Conservation (phyloP, 2,888 invertebrate genomes). For the Celastrina argiolus region DNA sequence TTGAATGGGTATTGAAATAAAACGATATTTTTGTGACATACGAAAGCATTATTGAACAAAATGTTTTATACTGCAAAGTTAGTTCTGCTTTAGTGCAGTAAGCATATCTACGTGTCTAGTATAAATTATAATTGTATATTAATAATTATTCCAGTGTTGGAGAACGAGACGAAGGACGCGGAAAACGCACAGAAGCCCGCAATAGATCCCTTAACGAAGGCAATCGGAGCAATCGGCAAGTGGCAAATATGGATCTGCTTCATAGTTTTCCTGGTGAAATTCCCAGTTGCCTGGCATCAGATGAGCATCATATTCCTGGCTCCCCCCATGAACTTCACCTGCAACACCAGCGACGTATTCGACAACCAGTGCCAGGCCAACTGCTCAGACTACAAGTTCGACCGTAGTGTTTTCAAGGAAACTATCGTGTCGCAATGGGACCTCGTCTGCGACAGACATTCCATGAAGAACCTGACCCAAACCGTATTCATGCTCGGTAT, state of each 20-base stretch:
- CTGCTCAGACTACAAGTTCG: conserved; percentile 78
- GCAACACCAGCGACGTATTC: conserved; percentile 55
- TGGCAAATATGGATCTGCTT: conserved; percentile 86
- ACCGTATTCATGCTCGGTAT: conserved; percentile 88
- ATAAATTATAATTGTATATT: no score
- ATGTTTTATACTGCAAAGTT: no score
- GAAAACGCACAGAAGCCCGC: conserved; percentile 45
- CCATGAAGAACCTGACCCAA: conserved; percentile 85
- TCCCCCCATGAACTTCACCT: conserved; percentile 80
- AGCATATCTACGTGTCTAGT: no score
- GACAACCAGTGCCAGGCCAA: conserved; percentile 71
- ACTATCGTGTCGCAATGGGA: conserved; percentile 88
- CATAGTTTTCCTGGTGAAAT: conserved; percentile 83
- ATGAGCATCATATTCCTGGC: conserved; percentile 87
- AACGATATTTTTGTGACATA: no score
- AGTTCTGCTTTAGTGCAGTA: no score
- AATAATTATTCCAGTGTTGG: conserved; percentile 70
- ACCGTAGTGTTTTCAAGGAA: conserved; percentile 81
- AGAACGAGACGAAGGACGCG: conserved; percentile 52
- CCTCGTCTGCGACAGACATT: conserved; percentile 81
- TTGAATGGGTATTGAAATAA: no score
- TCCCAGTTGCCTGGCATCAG: conserved; percentile 89
- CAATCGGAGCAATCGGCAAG: conserved; percentile 84
- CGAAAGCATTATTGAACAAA: background rate
- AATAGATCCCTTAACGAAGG: conserved; percentile 81